phyloP scores from a whole-genome alignment of 2,888 invertebrate genomes.

The Griposia aprilina region DNA sequence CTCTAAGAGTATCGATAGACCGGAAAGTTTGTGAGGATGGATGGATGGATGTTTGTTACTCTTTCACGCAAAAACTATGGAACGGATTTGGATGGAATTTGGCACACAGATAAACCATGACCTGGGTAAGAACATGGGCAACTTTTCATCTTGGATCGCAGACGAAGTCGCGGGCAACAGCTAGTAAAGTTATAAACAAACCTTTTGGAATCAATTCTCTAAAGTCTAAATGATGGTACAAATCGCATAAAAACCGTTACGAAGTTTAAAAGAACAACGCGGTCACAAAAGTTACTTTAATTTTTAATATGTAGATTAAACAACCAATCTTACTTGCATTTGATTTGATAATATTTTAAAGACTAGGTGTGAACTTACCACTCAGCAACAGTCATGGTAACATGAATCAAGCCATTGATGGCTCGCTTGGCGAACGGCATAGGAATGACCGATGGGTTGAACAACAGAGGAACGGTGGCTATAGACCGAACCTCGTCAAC shows the following conservation, averaged over 20 bases:
- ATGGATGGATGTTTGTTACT: too few relatives aligned
- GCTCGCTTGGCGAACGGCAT: slow-evolving; percentile 76
- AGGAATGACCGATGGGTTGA: slow-evolving; percentile 70
- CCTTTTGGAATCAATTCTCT: background rate
- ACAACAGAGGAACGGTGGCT: slow-evolving; percentile 71
- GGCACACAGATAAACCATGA: too few relatives aligned
- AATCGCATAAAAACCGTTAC: background rate
- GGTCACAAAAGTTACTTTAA: background rate
- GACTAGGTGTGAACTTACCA: slow-evolving; percentile 68
- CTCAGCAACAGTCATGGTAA: slow-evolving; percentile 40
- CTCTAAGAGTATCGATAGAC: too few relatives aligned
- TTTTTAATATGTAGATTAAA: background rate
- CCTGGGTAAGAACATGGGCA: too few relatives aligned
- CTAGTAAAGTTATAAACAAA: background rate
- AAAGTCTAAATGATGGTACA: background rate
- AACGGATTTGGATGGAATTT: too few relatives aligned
- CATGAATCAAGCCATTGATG: slow-evolving; percentile 65
- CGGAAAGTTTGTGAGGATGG: too few relatives aligned
- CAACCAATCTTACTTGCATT: background rate
- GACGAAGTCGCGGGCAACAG: too few relatives aligned
- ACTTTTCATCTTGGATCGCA: too few relatives aligned
- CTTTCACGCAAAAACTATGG: too few relatives aligned
- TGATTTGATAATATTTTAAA: background rate
- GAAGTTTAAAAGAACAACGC: background rate
- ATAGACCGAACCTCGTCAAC: slow-evolving; percentile 77